Evolutionary conservation across 2,888 invertebrate species (phyloP).

Genomic region (Acronicta aceris): DNA sequence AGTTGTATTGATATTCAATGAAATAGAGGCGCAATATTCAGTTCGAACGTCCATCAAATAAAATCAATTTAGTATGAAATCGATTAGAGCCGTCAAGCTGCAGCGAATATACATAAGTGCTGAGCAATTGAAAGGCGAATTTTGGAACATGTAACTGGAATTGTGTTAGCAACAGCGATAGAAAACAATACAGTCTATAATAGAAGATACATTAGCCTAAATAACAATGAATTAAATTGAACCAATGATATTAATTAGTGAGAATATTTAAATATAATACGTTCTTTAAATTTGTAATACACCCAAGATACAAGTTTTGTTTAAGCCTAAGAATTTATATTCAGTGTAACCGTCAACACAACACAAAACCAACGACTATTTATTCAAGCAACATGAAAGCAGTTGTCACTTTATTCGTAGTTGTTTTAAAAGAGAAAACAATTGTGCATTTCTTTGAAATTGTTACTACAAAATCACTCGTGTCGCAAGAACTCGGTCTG

Average conservation of each 20-base stretch:
- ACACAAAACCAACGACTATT: conserved; percentile 9
- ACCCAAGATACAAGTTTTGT: neutral
- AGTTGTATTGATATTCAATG: neutral
- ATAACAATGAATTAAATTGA: no score
- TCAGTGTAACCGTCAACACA: conserved; percentile 3
- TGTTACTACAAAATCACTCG: conserved; percentile 20
- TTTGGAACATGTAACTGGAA: neutral
- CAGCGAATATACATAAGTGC: conserved; percentile 1
- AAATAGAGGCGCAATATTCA: neutral
- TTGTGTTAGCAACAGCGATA: neutral
- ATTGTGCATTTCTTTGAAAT: conserved; percentile 26
- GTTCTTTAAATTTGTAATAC: neutral
- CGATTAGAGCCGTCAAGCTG: conserved; percentile 16
- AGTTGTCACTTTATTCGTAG: conserved; percentile 11
- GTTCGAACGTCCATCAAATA: conserved; percentile 26
- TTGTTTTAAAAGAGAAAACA: conserved; percentile 28
- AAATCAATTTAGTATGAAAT: conserved; percentile 29
- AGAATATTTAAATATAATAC: no score
- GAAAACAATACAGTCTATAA: no score
- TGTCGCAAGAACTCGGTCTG: conserved; percentile 8
- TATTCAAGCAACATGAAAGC: conserved; percentile 11
- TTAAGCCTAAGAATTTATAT: conserved; percentile 2
- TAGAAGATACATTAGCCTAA: no score
- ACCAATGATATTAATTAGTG: no score
- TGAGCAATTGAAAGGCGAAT: no score